These are phyloP conservation scores for Cotesia glomerata DNA, from an alignment of 1,140 invertebrate genomes.

Conservation along the genomic window DNA sequence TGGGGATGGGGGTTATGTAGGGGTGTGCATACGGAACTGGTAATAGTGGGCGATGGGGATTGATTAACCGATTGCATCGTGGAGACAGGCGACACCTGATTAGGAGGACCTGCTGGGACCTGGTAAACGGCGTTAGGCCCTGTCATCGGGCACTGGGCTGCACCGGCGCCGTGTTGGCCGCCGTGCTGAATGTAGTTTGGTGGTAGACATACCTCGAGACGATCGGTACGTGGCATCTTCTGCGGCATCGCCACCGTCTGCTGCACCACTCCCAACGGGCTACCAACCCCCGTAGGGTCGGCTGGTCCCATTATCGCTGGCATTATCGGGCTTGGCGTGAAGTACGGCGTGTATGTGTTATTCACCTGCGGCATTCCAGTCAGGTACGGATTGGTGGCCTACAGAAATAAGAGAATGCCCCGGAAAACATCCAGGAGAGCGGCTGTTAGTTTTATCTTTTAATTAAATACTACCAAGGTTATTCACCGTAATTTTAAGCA, in stretches of 20 bases:
- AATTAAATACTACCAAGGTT: background rate
- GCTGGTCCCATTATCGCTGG: conserved; percentile 80
- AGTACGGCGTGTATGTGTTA: conserved; percentile 87
- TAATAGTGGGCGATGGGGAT: conserved; percentile 53
- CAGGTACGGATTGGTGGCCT: conserved; percentile 90
- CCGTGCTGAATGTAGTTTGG: conserved; percentile 64
- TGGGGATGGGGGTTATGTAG: conserved; percentile 54
- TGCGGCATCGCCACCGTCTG: conserved; percentile 85
- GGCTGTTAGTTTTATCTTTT: conserved; percentile 2
- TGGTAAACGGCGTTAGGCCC: conserved; percentile 57
- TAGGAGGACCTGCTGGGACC: conserved; percentile 59
- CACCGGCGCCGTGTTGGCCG: conserved; percentile 56
- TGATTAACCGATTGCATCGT: conserved; percentile 63
- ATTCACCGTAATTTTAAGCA: no score
- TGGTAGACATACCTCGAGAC: conserved; percentile 88
- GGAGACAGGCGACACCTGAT: conserved; percentile 62
- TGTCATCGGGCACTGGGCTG: conserved; percentile 55
- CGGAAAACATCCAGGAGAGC: conserved; percentile 48
- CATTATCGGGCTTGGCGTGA: conserved; percentile 85
- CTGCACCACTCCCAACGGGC: conserved; percentile 78
- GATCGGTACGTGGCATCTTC: conserved; percentile 92
- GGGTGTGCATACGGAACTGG: conserved; percentile 54
- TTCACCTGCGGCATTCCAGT: conserved; percentile 83
- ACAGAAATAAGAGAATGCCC: conserved; percentile 54
- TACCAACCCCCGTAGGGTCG: conserved; percentile 74